These are phyloP conservation scores for Julus scandinavius DNA, from an alignment of 2,888 invertebrate genomes.

Conservation along the genomic window DNA sequence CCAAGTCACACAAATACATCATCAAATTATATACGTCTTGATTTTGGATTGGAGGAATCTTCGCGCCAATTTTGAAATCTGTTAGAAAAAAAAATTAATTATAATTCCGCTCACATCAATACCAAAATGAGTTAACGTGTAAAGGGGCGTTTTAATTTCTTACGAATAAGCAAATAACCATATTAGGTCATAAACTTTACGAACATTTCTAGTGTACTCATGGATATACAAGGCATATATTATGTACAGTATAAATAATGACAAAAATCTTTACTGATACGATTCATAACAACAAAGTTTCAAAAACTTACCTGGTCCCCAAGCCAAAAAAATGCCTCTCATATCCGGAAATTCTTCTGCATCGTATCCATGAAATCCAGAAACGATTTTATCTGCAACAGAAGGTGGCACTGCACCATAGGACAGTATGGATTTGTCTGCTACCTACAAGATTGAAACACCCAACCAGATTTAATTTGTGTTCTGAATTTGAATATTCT, in stretches of 20 bases:
- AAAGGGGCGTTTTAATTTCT: too few species aligned
- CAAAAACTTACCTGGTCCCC: conserved; percentile 62
- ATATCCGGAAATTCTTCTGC: conserved; percentile 62
- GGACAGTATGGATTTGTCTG: conserved; percentile 52
- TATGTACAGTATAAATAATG: not conserved
- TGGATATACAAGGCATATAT: too few species aligned
- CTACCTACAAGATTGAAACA: not conserved
- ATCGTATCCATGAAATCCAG: conserved; percentile 61
- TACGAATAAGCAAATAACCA: too few species aligned
- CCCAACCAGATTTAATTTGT: not conserved
- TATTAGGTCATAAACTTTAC: too few species aligned
- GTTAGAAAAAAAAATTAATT: conserved; percentile 65
- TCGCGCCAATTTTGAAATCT: conserved; percentile 68
- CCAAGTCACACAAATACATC: conserved; percentile 71
- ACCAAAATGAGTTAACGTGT: too few species aligned
- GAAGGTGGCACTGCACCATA: conserved; percentile 40
- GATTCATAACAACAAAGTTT: not conserved
- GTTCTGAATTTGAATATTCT: not conserved
- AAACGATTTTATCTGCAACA: conserved; percentile 46
- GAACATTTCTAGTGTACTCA: too few species aligned
- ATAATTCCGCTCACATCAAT: not conserved
- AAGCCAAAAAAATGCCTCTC: conserved; percentile 64
- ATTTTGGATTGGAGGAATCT: conserved; percentile 70
- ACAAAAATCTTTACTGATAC: not conserved
- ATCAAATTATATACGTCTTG: conserved; percentile 76